Conservation (phyloP, 2,888 invertebrate species). For the Uloborus plumipes region DNA sequence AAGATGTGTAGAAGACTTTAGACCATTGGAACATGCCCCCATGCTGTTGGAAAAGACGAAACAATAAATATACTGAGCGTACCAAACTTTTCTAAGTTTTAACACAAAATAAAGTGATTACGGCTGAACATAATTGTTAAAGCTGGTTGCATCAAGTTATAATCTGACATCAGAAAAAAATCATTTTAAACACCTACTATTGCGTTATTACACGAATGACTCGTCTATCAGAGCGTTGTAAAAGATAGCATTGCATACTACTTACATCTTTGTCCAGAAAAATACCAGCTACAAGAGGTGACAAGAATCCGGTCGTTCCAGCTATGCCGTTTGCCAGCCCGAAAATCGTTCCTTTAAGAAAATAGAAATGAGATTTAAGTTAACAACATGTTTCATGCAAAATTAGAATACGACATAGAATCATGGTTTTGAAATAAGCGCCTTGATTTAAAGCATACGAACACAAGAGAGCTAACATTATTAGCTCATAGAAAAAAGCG, state of each 20-base stretch:
- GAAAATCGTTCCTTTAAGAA: constrained; percentile 64
- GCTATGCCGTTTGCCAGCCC: constrained; percentile 65
- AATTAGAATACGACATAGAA: neutral
- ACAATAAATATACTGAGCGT: neutral
- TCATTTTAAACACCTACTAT: too few species aligned
- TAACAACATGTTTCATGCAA: neutral
- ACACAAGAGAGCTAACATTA: neutral
- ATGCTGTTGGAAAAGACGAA: constrained; percentile 23
- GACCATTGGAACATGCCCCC: constrained; percentile 65
- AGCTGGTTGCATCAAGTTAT: too few species aligned
- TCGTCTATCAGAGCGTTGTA: too few species aligned
- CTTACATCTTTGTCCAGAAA: constrained; percentile 64
- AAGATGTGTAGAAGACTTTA: constrained; percentile 72
- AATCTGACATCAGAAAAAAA: too few species aligned
- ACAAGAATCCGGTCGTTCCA: constrained; percentile 65
- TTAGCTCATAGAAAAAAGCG: too few species aligned
- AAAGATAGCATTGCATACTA: neutral
- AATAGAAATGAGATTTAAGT: neutral
- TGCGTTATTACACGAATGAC: too few species aligned
- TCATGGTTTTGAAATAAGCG: too few species aligned
- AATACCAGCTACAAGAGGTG: constrained; percentile 66
- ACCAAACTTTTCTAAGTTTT: too few species aligned
- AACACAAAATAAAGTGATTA: too few species aligned
- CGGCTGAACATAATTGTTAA: too few species aligned
- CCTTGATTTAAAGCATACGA: neutral